These are phyloP conservation scores for Drosophila pegasa DNA, from an alignment of 2,888 invertebrate species.

Conservation along the genomic window DNA sequence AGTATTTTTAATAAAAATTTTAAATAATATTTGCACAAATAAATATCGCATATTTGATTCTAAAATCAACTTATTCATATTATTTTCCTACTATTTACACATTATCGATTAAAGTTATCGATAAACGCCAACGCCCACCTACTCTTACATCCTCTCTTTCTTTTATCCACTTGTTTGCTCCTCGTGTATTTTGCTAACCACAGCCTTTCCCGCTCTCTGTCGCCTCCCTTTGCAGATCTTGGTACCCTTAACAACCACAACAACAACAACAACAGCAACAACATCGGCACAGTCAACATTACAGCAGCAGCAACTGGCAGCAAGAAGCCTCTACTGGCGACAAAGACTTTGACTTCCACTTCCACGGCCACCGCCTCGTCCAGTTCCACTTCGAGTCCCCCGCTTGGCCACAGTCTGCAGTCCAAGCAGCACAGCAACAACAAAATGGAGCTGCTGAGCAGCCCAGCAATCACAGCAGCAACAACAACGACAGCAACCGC, in stretches of 20 bases:
- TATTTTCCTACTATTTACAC: too few species aligned
- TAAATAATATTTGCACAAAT: not conserved
- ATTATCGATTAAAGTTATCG: not conserved
- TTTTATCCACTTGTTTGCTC: slow-evolving; percentile 43
- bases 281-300: slow-evolving; percentile 38
- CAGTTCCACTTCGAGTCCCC: slow-evolving; percentile 30
- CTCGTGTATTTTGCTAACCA: slow-evolving; percentile 63
- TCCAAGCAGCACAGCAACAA: slow-evolving; percentile 53
- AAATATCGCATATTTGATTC: not conserved
- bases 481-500: slow-evolving; percentile 63
- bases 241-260: slow-evolving; percentile 68
- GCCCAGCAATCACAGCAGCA: slow-evolving; percentile 60
- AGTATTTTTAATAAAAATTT: too few species aligned
- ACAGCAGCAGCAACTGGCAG: slow-evolving; percentile 28
- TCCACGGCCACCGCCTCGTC: slow-evolving; percentile 2
- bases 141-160: not conserved
- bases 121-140: not conserved
- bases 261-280: slow-evolving; percentile 50
- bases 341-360: slow-evolving; percentile 19
- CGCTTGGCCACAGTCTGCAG: slow-evolving; percentile 33
- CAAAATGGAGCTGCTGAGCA: slow-evolving; percentile 83
- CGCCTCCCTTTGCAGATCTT: slow-evolving; percentile 66
- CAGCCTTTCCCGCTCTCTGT: slow-evolving; percentile 34
- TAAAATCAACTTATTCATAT: not conserved
- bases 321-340: slow-evolving; percentile 29